These are phyloP conservation scores for Tachyglossus aculeatus DNA, from an alignment of 2,797 vertebrate genomes.

Conservation along the genomic window DNA sequence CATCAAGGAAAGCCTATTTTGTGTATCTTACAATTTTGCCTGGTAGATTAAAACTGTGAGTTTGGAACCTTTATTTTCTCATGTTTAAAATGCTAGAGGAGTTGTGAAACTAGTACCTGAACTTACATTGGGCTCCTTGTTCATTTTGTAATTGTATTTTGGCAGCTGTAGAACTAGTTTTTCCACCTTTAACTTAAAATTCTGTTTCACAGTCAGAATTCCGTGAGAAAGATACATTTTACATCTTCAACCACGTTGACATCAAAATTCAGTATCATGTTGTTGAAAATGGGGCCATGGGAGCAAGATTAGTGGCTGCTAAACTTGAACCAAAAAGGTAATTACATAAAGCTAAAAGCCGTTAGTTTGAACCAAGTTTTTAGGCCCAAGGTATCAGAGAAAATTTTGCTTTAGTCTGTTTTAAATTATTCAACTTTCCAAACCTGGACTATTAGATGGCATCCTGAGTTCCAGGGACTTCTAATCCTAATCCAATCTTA, in stretches of 20 bases:
- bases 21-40: background rate
- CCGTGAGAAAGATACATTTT: conserved; percentile 88
- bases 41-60: conserved; percentile 16
- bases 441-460: no score
- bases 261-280: conserved; percentile 90
- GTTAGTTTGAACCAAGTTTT: conserved; percentile 1
- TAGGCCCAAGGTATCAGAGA: background rate
- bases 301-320: conserved; percentile 89
- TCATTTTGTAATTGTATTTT: conserved; percentile 13
- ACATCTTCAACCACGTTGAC: conserved; percentile 95
- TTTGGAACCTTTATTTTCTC: conserved; percentile 6
- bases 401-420: background rate
- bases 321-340: conserved; percentile 96
- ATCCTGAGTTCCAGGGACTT: no score
- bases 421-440: conserved; percentile 1
- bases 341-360: conserved; percentile 19
- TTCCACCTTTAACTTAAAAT: conserved; percentile 42
- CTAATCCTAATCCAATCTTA: no score
- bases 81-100: conserved; percentile 4
- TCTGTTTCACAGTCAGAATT: conserved; percentile 82
- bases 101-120: background rate
- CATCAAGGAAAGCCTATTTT: conserved; percentile 6
- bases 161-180: background rate
- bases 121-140: background rate
- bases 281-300: conserved; percentile 85